Conservation (phyloP, 1,140 invertebrate genomes). For the Panagrolaimus sp. region DNA sequence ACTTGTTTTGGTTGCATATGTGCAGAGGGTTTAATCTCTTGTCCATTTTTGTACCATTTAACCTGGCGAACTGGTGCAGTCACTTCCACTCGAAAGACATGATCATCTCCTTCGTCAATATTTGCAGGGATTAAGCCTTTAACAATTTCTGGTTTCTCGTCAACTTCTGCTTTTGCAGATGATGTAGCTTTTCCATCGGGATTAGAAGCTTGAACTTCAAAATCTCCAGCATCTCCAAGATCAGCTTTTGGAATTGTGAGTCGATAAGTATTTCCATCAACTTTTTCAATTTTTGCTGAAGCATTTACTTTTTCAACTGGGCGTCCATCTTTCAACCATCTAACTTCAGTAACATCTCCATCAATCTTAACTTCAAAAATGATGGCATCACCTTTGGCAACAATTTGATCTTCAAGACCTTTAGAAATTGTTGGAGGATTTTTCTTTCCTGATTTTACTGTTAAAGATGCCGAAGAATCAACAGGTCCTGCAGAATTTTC, state of each 20-base stretch:
- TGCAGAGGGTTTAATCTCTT: slow-evolving; percentile 46
- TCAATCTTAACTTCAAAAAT: slow-evolving; percentile 55
- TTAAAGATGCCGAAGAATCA: slow-evolving; percentile 49
- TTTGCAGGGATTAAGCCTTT: slow-evolving; percentile 46
- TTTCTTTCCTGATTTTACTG: slow-evolving; percentile 24
- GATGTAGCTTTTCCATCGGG: slow-evolving; percentile 46
- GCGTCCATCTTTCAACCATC: slow-evolving; percentile 60
- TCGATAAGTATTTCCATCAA: slow-evolving; percentile 32
- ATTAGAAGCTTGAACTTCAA: slow-evolving; percentile 26
- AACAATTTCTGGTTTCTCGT: slow-evolving; percentile 54
- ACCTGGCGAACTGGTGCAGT: slow-evolving; percentile 19
- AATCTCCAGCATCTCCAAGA: slow-evolving; percentile 45
- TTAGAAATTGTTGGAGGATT: slow-evolving; percentile 51
- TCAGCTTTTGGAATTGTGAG: slow-evolving; percentile 50
- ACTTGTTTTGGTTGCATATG: slow-evolving; percentile 48
- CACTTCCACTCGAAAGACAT: slow-evolving; percentile 64
- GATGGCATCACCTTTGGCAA: slow-evolving; percentile 51
- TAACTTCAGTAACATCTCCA: slow-evolving; percentile 59
- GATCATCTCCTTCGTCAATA: slow-evolving; percentile 71
- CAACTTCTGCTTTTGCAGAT: slow-evolving; percentile 51
- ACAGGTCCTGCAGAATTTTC: slow-evolving; percentile 48
- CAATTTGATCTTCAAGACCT: slow-evolving; percentile 55
- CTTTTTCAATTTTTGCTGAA: slow-evolving; percentile 46
- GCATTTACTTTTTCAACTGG: slow-evolving; percentile 34
- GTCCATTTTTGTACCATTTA: slow-evolving; percentile 54